These are phyloP conservation scores for Heliconius sara DNA, from an alignment of 2,888 invertebrate genomes.

Conservation along the genomic window DNA sequence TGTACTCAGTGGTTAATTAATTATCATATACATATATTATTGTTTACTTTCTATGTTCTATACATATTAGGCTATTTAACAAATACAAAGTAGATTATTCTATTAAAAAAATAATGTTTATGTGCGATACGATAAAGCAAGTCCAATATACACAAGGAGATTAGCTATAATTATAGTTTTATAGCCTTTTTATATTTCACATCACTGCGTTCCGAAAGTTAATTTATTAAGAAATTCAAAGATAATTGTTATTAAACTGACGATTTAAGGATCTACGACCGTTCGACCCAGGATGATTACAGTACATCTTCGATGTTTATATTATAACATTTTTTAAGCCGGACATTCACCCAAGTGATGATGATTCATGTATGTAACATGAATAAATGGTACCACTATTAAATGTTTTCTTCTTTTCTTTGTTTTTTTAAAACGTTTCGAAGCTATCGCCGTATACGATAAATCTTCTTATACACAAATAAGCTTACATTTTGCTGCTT, in stretches of 20 bases:
- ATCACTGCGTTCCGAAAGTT: neutral
- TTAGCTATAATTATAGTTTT: no score
- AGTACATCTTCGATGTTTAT: no score
- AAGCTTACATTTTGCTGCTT: no score
- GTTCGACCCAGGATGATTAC: no score
- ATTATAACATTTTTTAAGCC: no score
- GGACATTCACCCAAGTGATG: no score
- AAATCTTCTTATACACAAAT: no score
- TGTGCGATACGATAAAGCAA: neutral
- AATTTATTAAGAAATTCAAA: neutral
- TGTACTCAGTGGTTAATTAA: slow-evolving; percentile 36
- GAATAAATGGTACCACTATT: no score
- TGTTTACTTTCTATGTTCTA: slow-evolving; percentile 1
- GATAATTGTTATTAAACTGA: neutral
- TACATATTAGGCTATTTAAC: neutral
- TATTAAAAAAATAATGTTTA: neutral
- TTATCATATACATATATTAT: slow-evolving; percentile 21
- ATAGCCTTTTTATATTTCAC: neutral
- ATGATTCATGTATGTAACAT: no score
- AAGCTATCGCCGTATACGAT: no score
- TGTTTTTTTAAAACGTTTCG: no score
- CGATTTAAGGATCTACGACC: neutral
- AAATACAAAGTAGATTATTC: neutral
- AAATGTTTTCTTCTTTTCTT: no score
- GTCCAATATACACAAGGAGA: neutral